Evolutionary conservation across 2,888 invertebrate genomes (phyloP).

Genomic region (Petrophora chlorosata): DNA sequence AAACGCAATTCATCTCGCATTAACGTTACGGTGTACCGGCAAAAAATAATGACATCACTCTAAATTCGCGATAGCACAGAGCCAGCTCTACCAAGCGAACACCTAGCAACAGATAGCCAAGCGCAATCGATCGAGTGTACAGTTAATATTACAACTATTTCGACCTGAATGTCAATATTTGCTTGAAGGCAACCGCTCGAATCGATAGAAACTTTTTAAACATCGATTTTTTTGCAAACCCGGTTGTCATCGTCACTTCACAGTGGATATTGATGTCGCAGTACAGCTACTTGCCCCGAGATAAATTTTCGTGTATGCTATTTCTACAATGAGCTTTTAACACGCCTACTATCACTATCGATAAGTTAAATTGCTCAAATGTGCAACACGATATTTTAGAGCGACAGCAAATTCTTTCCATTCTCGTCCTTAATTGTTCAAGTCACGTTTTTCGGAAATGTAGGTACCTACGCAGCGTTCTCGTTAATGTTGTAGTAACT

Average conservation of each 20-base stretch:
- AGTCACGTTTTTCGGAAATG: slow-evolving; percentile 45
- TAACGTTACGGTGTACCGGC: slow-evolving; percentile 59
- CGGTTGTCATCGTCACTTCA: slow-evolving; percentile 38
- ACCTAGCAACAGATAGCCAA: slow-evolving; percentile 50
- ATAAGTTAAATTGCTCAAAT: slow-evolving; percentile 48
- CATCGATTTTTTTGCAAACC: slow-evolving; percentile 43
- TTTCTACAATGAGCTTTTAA: slow-evolving; percentile 57
- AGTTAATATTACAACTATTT: slow-evolving; percentile 66
- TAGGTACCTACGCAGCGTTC: slow-evolving; percentile 38
- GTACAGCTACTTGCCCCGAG: slow-evolving; percentile 48
- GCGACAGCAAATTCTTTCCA: slow-evolving; percentile 32
- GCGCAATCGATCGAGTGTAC: slow-evolving; percentile 55
- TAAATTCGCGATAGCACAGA: slow-evolving; percentile 50
- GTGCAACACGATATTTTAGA: slow-evolving; percentile 36
- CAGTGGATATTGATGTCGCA: slow-evolving; percentile 55
- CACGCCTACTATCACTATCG: slow-evolving; percentile 39
- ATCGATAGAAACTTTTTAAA: slow-evolving; percentile 30
- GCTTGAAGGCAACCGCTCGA: slow-evolving; percentile 34
- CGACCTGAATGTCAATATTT: slow-evolving; percentile 56
- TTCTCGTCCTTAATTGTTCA: slow-evolving; percentile 29
- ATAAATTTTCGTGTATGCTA: slow-evolving; percentile 54
- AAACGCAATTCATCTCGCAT: slow-evolving; percentile 70
- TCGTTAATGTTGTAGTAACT: slow-evolving; percentile 9
- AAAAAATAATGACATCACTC: slow-evolving; percentile 76
- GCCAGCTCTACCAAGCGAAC: slow-evolving; percentile 46